Conservation (phyloP, 1,140 invertebrate species). For the Zaprionus capensis region DNA sequence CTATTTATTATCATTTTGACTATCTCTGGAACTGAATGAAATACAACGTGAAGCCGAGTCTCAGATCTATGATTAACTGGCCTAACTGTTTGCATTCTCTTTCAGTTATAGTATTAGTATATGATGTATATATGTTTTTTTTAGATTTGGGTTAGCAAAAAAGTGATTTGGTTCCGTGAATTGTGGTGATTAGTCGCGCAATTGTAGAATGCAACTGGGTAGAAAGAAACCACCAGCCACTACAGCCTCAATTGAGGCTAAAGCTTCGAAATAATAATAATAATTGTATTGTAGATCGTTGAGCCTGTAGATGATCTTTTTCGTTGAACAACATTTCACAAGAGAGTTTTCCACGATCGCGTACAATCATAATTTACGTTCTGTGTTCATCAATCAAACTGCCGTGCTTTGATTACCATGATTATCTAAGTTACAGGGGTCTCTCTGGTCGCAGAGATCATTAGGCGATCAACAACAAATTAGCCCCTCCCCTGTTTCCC, state of each 20-base stretch:
- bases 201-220: slow-evolving; percentile 9
- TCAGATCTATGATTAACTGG: slow-evolving; percentile 37
- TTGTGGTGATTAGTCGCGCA: slow-evolving; percentile 35
- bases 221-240: slow-evolving; percentile 25
- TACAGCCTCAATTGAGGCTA: slow-evolving; percentile 37
- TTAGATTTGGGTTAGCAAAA: slow-evolving; percentile 59
- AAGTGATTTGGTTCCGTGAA: slow-evolving; percentile 37
- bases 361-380: background rate
- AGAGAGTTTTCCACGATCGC: slow-evolving; percentile 1
- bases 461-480: slow-evolving; percentile 21
- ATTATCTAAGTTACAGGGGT: slow-evolving; percentile 6
- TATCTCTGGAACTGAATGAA: slow-evolving; percentile 34
- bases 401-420: slow-evolving; percentile 10
- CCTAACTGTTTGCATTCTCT: slow-evolving; percentile 55
- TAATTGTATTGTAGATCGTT: slow-evolving; percentile 29
- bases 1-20: slow-evolving; percentile 66
- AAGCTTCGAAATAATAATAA: slow-evolving; percentile 9
- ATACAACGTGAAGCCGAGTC: slow-evolving; percentile 8
- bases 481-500: slow-evolving; percentile 13
- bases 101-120: background rate
- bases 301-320: slow-evolving; percentile 9
- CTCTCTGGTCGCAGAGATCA: slow-evolving; percentile 5
- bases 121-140: slow-evolving; percentile 5
- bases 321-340: background rate
- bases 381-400: slow-evolving; percentile 49